phyloP scores from a whole-genome alignment of 2,888 invertebrate genomes.

The Neuroscelio doddi region DNA sequence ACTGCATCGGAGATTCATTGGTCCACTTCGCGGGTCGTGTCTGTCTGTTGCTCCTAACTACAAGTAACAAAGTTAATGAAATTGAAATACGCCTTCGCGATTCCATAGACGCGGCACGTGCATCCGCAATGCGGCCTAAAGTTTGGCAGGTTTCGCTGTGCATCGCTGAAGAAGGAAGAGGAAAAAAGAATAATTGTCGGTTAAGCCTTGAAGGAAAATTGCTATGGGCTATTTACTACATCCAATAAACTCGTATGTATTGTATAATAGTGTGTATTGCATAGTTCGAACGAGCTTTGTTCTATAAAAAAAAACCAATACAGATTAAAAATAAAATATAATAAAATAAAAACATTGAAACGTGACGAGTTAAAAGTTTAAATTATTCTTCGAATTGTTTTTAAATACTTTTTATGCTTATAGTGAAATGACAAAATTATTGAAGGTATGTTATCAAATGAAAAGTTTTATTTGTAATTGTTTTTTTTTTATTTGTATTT shows the following conservation, averaged over 20 bases:
- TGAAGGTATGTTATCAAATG: too few species aligned
- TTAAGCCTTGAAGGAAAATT: slow-evolving; percentile 39
- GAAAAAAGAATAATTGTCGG: slow-evolving; percentile 40
- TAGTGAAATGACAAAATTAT: too few species aligned
- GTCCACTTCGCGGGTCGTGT: not conserved
- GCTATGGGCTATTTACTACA: too few species aligned
- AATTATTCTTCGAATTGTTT: too few species aligned
- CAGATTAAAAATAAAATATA: too few species aligned
- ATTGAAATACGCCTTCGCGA: slow-evolving; percentile 5
- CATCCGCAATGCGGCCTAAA: slow-evolving; percentile 39
- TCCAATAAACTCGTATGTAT: slow-evolving; percentile 27
- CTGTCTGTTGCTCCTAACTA: not conserved
- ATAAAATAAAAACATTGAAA: too few species aligned
- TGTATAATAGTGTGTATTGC: not conserved
- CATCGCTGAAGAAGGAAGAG: slow-evolving; percentile 18
- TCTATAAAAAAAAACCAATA: too few species aligned
- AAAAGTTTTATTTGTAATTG: too few species aligned
- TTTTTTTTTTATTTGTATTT: too few species aligned
- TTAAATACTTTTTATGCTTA: too few species aligned
- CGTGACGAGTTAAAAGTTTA: too few species aligned
- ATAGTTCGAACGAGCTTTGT: not conserved
- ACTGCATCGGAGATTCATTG: not conserved
- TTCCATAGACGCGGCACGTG: slow-evolving; percentile 15
- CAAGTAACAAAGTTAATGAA: slow-evolving; percentile 6
- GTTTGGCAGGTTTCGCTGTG: slow-evolving; percentile 29